Evolutionary conservation across 2,113 vertebrate species (phyloP), one percentile per base, ranked within the genome.

Genomic region (Meleagris gallopavo): DNA sequence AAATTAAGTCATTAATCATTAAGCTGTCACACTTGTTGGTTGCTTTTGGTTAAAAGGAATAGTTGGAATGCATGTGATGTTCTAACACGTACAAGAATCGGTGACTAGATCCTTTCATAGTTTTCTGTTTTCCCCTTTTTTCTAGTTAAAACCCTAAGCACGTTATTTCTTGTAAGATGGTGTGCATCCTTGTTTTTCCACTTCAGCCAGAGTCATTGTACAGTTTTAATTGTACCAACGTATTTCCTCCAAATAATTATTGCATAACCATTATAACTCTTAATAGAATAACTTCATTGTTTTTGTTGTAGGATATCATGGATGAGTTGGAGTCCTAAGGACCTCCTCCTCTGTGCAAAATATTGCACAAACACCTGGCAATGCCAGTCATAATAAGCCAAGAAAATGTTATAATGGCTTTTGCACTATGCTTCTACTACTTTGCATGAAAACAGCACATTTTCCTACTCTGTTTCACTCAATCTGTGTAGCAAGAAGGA

Each of bases 1-100:
- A 89, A 88, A 82, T 90, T 32, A 25, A 86, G 76, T 88, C 91
- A 54, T 95, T 95, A 93, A 95, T 86, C 93, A 91, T 83, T 67
- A 75, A 72, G n/a, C 65, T 93, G 88, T 89, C 84, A 93, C 2
- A 0, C 90, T 62, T 77, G 62, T 60, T 86, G 69, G 69, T 88
- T 93, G 70, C 65, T 90, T 91, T 93, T 81, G 83, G 61, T 95
- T 86, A 54, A 86, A 83, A 67, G 69, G 75, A 78, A 5, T 43
- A 72, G n/a, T 90, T 90, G 83, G 72, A 91, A 83, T 91, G 30
- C 55, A 3, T 13, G 45, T 89, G 24, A 24, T 6, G 2, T 54
- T 48, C 85, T 74, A 87, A 27, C 52, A 16, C 45, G 9, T 19
- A 41, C 17, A 46, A 43, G 75, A 88, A 62, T 15, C 60, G 22